Evolutionary conservation across 2,888 invertebrate genomes (phyloP), one percentile per base, ranked within the genome.

Genomic region (Cremastinae sp.): DNA sequence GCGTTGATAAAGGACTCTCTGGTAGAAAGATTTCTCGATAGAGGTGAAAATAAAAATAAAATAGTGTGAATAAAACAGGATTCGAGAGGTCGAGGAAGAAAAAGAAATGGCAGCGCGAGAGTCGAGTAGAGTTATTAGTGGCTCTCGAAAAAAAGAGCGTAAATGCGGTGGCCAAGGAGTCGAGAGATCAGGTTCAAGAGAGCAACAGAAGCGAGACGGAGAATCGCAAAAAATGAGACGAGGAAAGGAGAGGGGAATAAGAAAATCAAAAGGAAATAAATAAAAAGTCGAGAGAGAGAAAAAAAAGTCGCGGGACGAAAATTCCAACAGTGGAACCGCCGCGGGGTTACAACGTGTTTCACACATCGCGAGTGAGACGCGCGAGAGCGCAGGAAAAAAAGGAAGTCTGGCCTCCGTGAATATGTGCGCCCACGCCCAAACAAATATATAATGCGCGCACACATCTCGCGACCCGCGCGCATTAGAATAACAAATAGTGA

Each of bases 401-500:
- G n/a, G n/a, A n/a, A n/a, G n/a, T n/a, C n/a, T n/a, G n/a, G 72
- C 62, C 53, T 58, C 72, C 72, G 68, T 62, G 68, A 59, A 68
- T 77, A 81, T 79, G 80, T 80, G 79, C 85, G 85, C 88, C 86
- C 85, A 85, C 87, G 87, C 86, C 82, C 84, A 83, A 83, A 84
- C 86, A 85, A 85, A 87, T 85, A 86, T 86, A 88, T 86, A 87
- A 86, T 86, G 83, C 83, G 72, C 66, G n/a, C n/a, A n/a, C n/a
- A n/a, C n/a, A n/a, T n/a, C n/a, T n/a, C n/a, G n/a, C n/a, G n/a
- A 51, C 66, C 75, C 66, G 71, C 49, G 75, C 84, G 85, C 85
- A 89, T 89, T 89, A 88, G 86, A 88, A 89, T 89, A 89, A 89
- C 88, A 89, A 88, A 89, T 89, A 87, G 85, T 83, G 82, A 82